These are phyloP conservation scores for Coilia nasus DNA, from an alignment of 2,797 vertebrate genomes.

Conservation along the genomic window DNA sequence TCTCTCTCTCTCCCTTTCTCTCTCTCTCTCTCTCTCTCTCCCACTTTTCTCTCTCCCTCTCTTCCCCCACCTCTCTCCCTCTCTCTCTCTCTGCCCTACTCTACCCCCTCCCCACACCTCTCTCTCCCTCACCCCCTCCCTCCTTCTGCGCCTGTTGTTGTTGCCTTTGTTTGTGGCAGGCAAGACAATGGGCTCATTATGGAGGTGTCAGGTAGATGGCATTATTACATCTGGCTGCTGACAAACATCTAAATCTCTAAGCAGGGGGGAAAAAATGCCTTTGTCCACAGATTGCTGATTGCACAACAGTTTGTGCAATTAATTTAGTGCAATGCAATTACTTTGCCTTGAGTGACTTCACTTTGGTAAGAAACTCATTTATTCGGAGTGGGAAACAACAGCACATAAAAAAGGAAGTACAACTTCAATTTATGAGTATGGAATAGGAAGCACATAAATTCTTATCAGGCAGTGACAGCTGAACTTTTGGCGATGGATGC, in stretches of 20 bases:
- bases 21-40: constrained; percentile 31
- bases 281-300: constrained; percentile 21
- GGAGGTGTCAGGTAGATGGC: constrained; percentile 43
- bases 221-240: constrained; percentile 49
- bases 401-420: background rate
- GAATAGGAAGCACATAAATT: background rate
- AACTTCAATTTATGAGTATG: background rate
- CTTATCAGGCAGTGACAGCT: background rate
- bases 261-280: constrained; percentile 20
- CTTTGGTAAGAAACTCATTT: constrained; percentile 1
- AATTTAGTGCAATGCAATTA: background rate
- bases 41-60: too few species aligned
- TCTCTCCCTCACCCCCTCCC: constrained; percentile 3
- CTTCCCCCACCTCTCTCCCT: too few species aligned
- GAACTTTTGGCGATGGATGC: background rate
- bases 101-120: background rate
- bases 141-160: constrained; percentile 35
- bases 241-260: constrained; percentile 45
- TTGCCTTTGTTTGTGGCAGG: background rate
- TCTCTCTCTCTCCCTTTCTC: constrained; percentile 21
- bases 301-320: background rate
- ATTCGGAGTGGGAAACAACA: background rate
- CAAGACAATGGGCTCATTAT: constrained; percentile 30
- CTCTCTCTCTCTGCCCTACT: background rate
- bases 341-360: background rate